Conservation (phyloP, 1,140 invertebrate species). For the Epicauta chinensis region DNA sequence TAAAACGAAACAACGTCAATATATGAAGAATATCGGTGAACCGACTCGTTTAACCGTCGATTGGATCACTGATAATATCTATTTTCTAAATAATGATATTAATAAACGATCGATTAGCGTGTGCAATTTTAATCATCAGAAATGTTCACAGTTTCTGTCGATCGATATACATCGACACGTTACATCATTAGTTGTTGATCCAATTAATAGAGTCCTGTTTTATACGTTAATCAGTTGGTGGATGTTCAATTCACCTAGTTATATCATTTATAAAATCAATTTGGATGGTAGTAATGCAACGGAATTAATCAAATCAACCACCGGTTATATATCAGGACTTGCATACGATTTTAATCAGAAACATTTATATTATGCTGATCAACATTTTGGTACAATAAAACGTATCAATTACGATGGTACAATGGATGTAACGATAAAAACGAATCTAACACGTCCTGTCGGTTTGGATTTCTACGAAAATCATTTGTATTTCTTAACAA, state of each 20-base stretch:
- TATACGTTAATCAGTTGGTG: constrained; percentile 46
- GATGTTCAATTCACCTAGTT: constrained; percentile 41
- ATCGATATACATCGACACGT: constrained; percentile 54
- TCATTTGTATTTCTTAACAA: constrained; percentile 50
- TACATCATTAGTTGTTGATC: constrained; percentile 48
- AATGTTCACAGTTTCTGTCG: constrained; percentile 55
- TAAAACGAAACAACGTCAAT: constrained; percentile 27
- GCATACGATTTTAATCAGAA: constrained; percentile 59
- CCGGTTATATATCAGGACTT: constrained; percentile 55
- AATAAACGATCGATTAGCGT: constrained; percentile 44
- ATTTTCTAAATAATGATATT: constrained; percentile 59
- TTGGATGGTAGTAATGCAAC: constrained; percentile 57
- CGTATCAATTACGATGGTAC: constrained; percentile 58
- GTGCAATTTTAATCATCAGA: constrained; percentile 50
- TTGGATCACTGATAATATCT: constrained; percentile 72
- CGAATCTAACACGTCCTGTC: constrained; percentile 43
- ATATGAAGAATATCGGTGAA: constrained; percentile 23
- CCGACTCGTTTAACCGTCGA: constrained; percentile 68
- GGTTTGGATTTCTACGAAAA: constrained; percentile 56
- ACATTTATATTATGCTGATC: constrained; percentile 63
- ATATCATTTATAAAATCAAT: constrained; percentile 52
- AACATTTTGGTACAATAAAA: constrained; percentile 54
- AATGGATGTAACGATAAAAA: constrained; percentile 44
- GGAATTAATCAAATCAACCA: constrained; percentile 37
- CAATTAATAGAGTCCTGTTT: constrained; percentile 49